Conservation (phyloP, 2,888 invertebrate species). For the Eutolmus rufibarbis region DNA sequence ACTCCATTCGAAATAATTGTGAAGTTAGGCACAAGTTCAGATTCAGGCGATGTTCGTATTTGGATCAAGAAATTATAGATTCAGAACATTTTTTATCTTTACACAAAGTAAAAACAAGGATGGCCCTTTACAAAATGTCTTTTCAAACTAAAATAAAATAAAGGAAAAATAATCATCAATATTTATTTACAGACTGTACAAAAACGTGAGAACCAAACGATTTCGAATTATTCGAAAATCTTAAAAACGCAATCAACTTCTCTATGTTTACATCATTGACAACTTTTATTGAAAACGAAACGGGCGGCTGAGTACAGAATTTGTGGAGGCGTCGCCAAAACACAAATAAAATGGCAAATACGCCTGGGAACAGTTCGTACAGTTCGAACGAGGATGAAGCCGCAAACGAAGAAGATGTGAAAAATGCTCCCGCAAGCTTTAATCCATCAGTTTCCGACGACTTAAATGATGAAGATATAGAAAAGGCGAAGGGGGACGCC, state of each 20-base stretch:
- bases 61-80: too few species aligned
- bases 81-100: too few species aligned
- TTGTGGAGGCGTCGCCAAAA: background rate
- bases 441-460: conserved; percentile 52
- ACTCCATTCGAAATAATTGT: background rate
- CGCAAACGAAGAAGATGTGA: background rate
- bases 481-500: conserved; percentile 73
- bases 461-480: conserved; percentile 52
- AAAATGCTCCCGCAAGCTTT: conserved; percentile 46
- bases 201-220: background rate
- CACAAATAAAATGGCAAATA: conserved; percentile 22
- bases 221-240: background rate
- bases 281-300: background rate
- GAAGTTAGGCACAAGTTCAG: background rate
- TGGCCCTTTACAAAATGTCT: too few species aligned
- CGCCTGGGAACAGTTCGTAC: background rate
- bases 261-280: conserved; percentile 4
- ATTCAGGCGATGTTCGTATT: too few species aligned
- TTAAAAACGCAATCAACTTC: background rate
- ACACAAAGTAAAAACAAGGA: too few species aligned
- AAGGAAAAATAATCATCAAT: too few species aligned
- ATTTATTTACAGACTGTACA: background rate
- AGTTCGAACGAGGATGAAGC: background rate
- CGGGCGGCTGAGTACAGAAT: background rate
- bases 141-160: too few species aligned